Conservation (phyloP, 2,797 vertebrate species). For the Acipenser transmontanus region DNA sequence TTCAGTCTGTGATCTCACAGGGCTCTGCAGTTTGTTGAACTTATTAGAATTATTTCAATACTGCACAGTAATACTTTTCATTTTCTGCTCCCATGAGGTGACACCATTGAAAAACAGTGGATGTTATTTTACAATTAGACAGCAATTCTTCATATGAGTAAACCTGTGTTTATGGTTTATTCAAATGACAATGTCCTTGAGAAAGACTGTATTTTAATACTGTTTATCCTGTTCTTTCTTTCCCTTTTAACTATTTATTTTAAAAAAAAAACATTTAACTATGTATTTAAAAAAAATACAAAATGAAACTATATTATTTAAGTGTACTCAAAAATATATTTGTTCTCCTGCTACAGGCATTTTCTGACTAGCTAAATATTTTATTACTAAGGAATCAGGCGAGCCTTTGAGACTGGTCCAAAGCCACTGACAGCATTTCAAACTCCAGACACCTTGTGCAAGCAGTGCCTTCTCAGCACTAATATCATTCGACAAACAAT, state of each 20-base stretch:
- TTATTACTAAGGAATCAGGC: slow-evolving; percentile 12
- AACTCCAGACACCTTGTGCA: neutral
- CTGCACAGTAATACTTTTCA: no score
- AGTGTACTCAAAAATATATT: slow-evolving; percentile 17
- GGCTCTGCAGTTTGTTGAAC: no score
- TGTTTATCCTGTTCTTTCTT: slow-evolving; percentile 11
- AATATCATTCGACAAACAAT: slow-evolving; percentile 21
- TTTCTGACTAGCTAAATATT: slow-evolving; percentile 28
- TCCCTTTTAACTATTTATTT: neutral
- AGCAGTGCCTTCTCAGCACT: slow-evolving; percentile 37
- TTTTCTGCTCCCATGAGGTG: no score
- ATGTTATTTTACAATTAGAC: no score
- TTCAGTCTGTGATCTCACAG: no score
- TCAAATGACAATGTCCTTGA: neutral
- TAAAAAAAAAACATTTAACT: no score
- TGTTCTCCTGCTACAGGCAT: slow-evolving; percentile 7
- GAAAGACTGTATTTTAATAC: slow-evolving; percentile 10
- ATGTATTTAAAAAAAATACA: no score
- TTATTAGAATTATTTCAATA: no score
- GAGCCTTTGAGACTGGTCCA: slow-evolving; percentile 13
- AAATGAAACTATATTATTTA: slow-evolving; percentile 17
- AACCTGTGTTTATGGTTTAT: slow-evolving; percentile 18
- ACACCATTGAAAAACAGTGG: no score
- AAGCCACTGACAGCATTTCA: slow-evolving; percentile 9
- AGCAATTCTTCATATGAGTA: slow-evolving; percentile 1